Evolutionary conservation across 2,888 invertebrate species (phyloP).

Genomic region (Geotrupes spiniger): DNA sequence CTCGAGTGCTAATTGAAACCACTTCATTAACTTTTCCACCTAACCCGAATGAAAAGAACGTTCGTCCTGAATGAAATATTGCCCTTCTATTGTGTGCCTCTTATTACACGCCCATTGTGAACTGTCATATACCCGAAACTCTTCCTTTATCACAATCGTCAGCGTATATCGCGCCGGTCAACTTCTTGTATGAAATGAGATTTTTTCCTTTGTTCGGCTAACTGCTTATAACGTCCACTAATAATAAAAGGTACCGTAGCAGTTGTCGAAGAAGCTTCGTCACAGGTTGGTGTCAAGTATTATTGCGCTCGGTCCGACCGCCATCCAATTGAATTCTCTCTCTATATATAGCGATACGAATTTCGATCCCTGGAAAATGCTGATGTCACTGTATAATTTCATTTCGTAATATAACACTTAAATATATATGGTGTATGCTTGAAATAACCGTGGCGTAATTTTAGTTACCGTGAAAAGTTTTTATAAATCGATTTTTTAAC

Average conservation of each 20-base stretch:
- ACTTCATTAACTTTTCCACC: no score
- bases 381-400: no score
- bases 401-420: no score
- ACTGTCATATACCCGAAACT: slow-evolving; percentile 35
- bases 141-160: slow-evolving; percentile 47
- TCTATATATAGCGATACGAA: slow-evolving; percentile 1
- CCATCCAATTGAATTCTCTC: slow-evolving; percentile 1
- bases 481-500: slow-evolving; percentile 3
- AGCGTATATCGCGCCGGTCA: slow-evolving; percentile 28
- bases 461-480: slow-evolving; percentile 1
- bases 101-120: slow-evolving; percentile 22
- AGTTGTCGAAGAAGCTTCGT: slow-evolving; percentile 30
- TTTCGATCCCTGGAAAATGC: no score
- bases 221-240: slow-evolving; percentile 43
- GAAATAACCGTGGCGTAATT: background rate
- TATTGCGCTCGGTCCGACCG: slow-evolving; percentile 14
- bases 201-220: slow-evolving; percentile 46
- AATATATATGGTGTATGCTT: no score
- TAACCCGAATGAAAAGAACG: background rate
- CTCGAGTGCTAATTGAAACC: no score
- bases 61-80: slow-evolving; percentile 16
- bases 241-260: slow-evolving; percentile 43
- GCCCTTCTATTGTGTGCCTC: slow-evolving; percentile 21
- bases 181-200: slow-evolving; percentile 44
- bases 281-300: slow-evolving; percentile 24